Evolutionary conservation across 2,797 vertebrate species (phyloP).

Genomic region (Phaenicophaeus curvirostris): DNA sequence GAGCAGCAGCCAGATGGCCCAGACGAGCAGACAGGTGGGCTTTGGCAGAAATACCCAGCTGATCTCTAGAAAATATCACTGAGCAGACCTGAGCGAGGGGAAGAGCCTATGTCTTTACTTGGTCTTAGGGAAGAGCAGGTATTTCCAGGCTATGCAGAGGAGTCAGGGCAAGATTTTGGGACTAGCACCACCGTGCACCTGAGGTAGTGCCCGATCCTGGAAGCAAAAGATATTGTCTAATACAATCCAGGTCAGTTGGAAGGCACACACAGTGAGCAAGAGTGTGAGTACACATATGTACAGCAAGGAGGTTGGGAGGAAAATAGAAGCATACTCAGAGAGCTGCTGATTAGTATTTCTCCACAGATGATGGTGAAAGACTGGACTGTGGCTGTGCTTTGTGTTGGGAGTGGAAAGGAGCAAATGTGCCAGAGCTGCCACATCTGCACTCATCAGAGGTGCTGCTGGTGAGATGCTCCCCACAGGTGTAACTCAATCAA

Average conservation of each 20-base stretch:
- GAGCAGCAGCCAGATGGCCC: neutral
- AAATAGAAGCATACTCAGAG: neutral
- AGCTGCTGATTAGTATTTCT: neutral
- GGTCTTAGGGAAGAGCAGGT: neutral
- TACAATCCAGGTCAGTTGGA: neutral
- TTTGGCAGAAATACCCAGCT: neutral
- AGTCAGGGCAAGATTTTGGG: neutral
- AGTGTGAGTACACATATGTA: fast-evolving
- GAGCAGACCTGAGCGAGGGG: fast-evolving
- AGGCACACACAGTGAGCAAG: neutral
- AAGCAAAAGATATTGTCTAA: neutral
- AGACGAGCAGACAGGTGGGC: neutral
- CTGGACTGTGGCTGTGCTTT: neutral
- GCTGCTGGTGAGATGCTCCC: neutral
- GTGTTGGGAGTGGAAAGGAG: neutral
- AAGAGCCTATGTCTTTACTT: neutral
- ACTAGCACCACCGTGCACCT: neutral
- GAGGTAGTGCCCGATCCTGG: neutral
- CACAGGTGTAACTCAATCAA: neutral
- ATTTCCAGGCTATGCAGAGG: neutral
- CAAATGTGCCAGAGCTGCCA: neutral
- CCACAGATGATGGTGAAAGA: neutral
- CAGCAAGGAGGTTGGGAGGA: neutral
- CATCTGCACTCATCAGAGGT: neutral
- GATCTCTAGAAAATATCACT: fast-evolving